Evolutionary conservation across 2,888 invertebrate species (phyloP).

Genomic region (Yponomeuta malinellus): DNA sequence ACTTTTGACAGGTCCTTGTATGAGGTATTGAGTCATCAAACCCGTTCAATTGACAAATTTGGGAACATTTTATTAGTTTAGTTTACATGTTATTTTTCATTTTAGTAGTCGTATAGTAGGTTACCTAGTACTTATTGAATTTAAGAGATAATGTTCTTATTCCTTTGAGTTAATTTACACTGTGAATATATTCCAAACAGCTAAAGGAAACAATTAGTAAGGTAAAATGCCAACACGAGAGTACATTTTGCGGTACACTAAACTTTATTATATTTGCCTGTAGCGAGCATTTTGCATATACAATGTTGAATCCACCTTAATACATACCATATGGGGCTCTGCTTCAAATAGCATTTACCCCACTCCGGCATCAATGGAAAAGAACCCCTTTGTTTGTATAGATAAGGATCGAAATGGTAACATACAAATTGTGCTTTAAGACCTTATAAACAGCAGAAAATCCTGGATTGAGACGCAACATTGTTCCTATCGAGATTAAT

Average conservation of each 20-base stretch:
- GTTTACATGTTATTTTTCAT: too few species aligned
- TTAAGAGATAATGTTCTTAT: too few species aligned
- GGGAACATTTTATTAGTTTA: too few species aligned
- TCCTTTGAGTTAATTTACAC: too few species aligned
- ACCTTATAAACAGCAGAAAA: conserved; percentile 18
- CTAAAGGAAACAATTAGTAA: background rate
- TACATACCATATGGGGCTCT: background rate
- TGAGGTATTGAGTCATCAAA: too few species aligned
- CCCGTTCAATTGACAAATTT: too few species aligned
- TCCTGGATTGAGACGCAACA: conserved; percentile 64
- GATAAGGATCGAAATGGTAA: background rate
- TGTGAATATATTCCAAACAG: background rate
- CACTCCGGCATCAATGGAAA: background rate
- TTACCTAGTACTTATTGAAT: too few species aligned
- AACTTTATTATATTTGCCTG: background rate
- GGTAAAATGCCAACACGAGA: background rate
- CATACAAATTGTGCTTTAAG: background rate
- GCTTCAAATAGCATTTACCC: background rate
- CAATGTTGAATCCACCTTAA: conserved; percentile 5
- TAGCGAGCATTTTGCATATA: background rate
- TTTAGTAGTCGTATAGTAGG: too few species aligned
- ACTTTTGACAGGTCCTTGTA: background rate
- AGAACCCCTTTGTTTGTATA: background rate
- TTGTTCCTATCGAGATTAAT: conserved; percentile 66
- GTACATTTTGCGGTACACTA: background rate